These are phyloP conservation scores for Drosophila baimaii DNA, from an alignment of 1,140 invertebrate species.

Conservation along the genomic window DNA sequence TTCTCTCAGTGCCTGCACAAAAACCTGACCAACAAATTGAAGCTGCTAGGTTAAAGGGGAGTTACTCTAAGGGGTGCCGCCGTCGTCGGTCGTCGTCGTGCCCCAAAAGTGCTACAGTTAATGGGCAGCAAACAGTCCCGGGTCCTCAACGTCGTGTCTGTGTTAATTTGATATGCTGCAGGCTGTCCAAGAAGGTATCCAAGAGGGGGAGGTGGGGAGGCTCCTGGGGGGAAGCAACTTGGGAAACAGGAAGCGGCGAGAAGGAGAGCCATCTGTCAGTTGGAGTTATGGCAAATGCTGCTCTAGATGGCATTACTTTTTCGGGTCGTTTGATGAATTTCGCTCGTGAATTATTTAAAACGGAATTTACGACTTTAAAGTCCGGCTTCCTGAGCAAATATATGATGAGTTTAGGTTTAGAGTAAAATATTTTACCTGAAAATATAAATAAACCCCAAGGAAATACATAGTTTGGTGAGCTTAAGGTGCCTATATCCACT, in stretches of 20 bases:
- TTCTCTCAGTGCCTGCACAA: slow-evolving; percentile 18
- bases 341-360: slow-evolving; percentile 14
- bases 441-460: no score
- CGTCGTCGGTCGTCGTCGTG: no score
- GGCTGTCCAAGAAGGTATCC: slow-evolving; percentile 50
- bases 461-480: no score
- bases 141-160: slow-evolving; percentile 66
- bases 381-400: not conserved
- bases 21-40: slow-evolving; percentile 80
- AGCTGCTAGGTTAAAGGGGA: slow-evolving; percentile 32
- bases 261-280: slow-evolving; percentile 73
- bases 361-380: slow-evolving; percentile 7
- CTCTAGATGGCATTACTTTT: slow-evolving; percentile 43
- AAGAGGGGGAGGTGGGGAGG: not conserved
- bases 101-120: slow-evolving; percentile 80
- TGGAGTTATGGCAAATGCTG: slow-evolving; percentile 53
- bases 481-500: no score
- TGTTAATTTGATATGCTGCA: slow-evolving; percentile 80
- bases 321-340: slow-evolving; percentile 40
- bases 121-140: slow-evolving; percentile 71
- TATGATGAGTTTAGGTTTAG: not conserved
- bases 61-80: slow-evolving; percentile 24
- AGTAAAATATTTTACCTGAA: not conserved
- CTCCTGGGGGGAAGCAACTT: not conserved
- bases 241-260: slow-evolving; percentile 41